Percentiles rank a stretch among this genome's conserved stretches.
Conservation (phyloP, 2,113 vertebrate genomes). For the Neodontobutis hainanensis region DNA sequence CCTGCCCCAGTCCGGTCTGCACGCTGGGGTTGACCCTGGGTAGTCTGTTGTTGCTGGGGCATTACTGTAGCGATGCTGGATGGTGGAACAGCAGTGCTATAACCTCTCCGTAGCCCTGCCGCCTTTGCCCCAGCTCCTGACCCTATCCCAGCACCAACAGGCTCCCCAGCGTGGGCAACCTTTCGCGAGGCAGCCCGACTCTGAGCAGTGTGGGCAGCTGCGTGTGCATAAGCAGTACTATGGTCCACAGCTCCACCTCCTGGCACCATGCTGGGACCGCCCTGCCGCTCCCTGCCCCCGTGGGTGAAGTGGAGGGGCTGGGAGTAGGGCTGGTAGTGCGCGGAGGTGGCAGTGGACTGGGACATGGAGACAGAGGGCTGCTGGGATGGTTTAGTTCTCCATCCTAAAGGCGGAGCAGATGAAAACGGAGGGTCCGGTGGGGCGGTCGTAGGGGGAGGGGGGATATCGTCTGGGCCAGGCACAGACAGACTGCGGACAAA, state of each 20-base stretch:
- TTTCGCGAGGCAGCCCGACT: slow-evolving; percentile 79
- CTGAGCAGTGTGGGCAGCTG: slow-evolving; percentile 71
- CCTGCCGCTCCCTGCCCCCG: slow-evolving; percentile 70
- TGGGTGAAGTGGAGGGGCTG: slow-evolving; percentile 71
- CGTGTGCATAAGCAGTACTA: slow-evolving; percentile 66
- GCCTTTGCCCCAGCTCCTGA: slow-evolving; percentile 64
- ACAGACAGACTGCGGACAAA: slow-evolving; percentile 91
- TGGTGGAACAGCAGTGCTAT: slow-evolving; percentile 75
- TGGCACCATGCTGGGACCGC: slow-evolving; percentile 47
- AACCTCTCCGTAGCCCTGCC: slow-evolving; percentile 77
- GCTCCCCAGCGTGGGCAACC: slow-evolving; percentile 75
- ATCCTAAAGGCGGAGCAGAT: slow-evolving; percentile 81
- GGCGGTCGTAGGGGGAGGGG: slow-evolving; percentile 91
- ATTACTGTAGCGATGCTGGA: slow-evolving; percentile 76
- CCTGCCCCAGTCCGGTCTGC: slow-evolving; percentile 64
- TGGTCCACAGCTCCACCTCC: slow-evolving; percentile 60
- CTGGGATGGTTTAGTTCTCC: slow-evolving; percentile 78
- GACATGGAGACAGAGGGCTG: slow-evolving; percentile 80
- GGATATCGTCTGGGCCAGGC: slow-evolving; percentile 90
- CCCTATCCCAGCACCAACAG: slow-evolving; percentile 55
- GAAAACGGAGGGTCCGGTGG: slow-evolving; percentile 90
- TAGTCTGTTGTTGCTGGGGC: slow-evolving; percentile 76
- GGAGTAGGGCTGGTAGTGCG: slow-evolving; percentile 82
- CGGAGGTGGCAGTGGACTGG: slow-evolving; percentile 76
- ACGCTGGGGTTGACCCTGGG: slow-evolving; percentile 75